phyloP scores from a whole-genome alignment of 2,888 invertebrate genomes.

The Hypolimnas misippus region DNA sequence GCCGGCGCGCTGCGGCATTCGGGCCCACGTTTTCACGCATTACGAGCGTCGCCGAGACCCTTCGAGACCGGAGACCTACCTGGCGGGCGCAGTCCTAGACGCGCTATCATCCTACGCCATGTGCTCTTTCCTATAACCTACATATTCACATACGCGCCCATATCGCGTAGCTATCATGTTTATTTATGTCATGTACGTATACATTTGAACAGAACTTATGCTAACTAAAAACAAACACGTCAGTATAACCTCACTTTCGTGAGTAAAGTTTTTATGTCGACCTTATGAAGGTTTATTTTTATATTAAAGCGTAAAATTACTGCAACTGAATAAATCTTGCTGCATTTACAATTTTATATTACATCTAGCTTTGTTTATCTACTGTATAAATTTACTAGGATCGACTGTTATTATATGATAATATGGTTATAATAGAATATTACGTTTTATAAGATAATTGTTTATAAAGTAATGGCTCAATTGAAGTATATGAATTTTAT shows the following conservation, averaged over 20 bases:
- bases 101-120: slow-evolving; percentile 42
- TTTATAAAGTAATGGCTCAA: too few species aligned
- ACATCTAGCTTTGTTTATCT: too few species aligned
- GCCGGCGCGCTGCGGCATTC: slow-evolving; percentile 71
- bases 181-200: slow-evolving; percentile 12
- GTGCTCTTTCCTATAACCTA: slow-evolving; percentile 50
- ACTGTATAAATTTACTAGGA: too few species aligned
- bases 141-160: slow-evolving; percentile 20
- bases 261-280: background rate
- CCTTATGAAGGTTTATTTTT: slow-evolving; percentile 1
- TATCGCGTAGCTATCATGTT: slow-evolving; percentile 2
- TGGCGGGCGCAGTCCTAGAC: slow-evolving; percentile 52
- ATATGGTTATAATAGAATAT: too few species aligned
- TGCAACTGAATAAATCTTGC: background rate
- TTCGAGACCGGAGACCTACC: slow-evolving; percentile 22
- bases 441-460: too few species aligned
- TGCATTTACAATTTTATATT: background rate
- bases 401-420: too few species aligned
- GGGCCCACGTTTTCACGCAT: slow-evolving; percentile 50
- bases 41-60: slow-evolving; percentile 52
- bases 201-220: background rate
- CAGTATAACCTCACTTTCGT: background rate
- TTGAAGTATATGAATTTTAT: too few species aligned
- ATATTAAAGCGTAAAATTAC: background rate
- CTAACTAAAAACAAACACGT: slow-evolving; percentile 6